Evolutionary conservation across 2,888 invertebrate genomes (phyloP), one percentile per base, ranked within the genome.

Genomic region (Drosophila vallismaia): DNA sequence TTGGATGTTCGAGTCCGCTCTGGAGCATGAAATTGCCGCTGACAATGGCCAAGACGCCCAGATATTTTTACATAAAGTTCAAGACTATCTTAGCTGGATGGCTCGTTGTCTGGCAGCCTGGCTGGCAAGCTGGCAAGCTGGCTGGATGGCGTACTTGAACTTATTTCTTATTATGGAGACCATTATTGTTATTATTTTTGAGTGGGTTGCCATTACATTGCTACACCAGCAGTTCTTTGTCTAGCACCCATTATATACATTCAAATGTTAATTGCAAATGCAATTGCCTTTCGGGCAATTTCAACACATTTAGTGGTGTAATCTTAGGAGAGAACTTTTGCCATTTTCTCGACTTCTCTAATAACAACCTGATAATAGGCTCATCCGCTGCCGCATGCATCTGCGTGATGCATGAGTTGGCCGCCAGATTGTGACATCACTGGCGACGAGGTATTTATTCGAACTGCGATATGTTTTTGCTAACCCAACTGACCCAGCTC

Each of bases 291-390:
- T 74, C 73, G 69, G 66, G 71, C 66, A 66, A 81, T 81, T 80
- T 73, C 52, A 38, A 57, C 74, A 71, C 52, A 73, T 71, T 66
- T 52, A 63, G 63, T 44, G 44, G 9, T 45, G 50, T 42, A 42
- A 42, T 42, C 40, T 42, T 52, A 52, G 63, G 14, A 52, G 69
- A 50, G 56, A 77, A 76, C 74, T 69, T 50, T 57, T 69, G 69
- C 58, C 49, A 71, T 77, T 78, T 71, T 52, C 67, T 59, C 54
- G 36, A 54, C 76, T 46, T 63, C 74, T 66, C 74, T 80, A 71
- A 79, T 83, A 83, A 86, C 82, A 79, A 76, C 77, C 68, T 70
- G 74, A 82, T 85, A 85, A 85, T 83, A 77, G 83, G 86, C 74
- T 64, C 76, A 81, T 75, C 86, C 81, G 79, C 53, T 49, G 71